Evolutionary conservation across 2,113 vertebrate genomes (phyloP).

Genomic region (Myrmecophaga tridactyla): DNA sequence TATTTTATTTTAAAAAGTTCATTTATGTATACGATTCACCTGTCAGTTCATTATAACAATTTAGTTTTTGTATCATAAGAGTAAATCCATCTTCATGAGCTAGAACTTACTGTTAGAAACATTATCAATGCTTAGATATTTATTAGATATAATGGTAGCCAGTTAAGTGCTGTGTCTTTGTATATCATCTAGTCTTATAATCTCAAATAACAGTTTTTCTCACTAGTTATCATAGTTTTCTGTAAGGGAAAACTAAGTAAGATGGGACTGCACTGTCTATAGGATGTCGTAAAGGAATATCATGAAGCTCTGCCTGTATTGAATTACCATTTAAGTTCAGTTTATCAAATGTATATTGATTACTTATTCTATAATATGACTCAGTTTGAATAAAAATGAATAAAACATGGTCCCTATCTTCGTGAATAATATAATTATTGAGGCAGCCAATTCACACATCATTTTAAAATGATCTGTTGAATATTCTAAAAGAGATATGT

Average conservation of each 20-base stretch:
- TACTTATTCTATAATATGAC: neutral
- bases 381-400: conserved; percentile 18
- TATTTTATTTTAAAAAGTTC: neutral
- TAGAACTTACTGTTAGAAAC: neutral
- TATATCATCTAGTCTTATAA: neutral
- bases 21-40: neutral
- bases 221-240: neutral
- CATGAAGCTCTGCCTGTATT: neutral
- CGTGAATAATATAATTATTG: neutral
- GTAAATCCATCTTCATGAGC: neutral
- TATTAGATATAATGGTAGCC: neutral
- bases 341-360: neutral
- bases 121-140: neutral
- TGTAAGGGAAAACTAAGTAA: neutral
- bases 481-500: neutral
- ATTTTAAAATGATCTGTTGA: neutral
- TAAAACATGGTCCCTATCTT: neutral
- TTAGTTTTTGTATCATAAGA: neutral
- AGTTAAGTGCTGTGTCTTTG: neutral
- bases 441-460: neutral
- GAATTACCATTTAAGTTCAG: neutral
- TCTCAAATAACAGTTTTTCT: neutral
- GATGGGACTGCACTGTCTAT: neutral
- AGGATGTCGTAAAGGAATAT: neutral
- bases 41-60: neutral